Conservation (phyloP, 1,140 invertebrate species). For the Helicoverpa armigera region DNA sequence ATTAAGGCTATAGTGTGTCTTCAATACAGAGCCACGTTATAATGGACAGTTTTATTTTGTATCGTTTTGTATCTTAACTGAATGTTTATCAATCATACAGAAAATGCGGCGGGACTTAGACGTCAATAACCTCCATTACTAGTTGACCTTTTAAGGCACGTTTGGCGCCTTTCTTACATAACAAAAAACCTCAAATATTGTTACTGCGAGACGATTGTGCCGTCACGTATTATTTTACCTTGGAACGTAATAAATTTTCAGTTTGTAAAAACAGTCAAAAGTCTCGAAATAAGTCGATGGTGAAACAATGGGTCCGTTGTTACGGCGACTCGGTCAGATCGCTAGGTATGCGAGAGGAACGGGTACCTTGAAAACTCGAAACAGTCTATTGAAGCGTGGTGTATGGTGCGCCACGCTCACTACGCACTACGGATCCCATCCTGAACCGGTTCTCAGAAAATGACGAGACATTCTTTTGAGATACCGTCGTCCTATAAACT, state of each 20-base stretch:
- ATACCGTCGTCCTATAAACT: conserved; percentile 43
- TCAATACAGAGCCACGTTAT: background rate
- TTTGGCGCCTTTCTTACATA: conserved; percentile 38
- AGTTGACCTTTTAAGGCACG: conserved; percentile 45
- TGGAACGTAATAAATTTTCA: conserved; percentile 57
- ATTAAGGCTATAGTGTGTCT: background rate
- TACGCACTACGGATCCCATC: conserved; percentile 48
- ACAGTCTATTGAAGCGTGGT: conserved; percentile 70
- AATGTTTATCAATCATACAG: conserved; percentile 13
- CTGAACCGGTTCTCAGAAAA: conserved; percentile 78
- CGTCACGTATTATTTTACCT: conserved; percentile 61
- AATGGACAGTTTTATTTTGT: background rate
- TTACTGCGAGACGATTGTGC: conserved; percentile 55
- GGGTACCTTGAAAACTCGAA: conserved; percentile 60
- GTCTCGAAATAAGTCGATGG: conserved; percentile 55
- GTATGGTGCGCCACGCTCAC: conserved; percentile 56
- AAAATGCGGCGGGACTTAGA: conserved; percentile 12
- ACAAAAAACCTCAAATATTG: conserved; percentile 48
- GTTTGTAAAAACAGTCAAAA: conserved; percentile 60
- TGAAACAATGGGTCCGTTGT: conserved; percentile 70
- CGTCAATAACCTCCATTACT: conserved; percentile 42
- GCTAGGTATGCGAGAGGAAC: conserved; percentile 62
- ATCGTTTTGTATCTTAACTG: background rate
- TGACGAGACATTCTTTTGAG: conserved; percentile 65
- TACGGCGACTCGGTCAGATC: conserved; percentile 30